Percentiles rank a stretch among this genome's conserved stretches.
These are phyloP conservation scores for Perca fluviatilis DNA, from an alignment of 2,113 vertebrate genomes.

Conservation along the genomic window DNA sequence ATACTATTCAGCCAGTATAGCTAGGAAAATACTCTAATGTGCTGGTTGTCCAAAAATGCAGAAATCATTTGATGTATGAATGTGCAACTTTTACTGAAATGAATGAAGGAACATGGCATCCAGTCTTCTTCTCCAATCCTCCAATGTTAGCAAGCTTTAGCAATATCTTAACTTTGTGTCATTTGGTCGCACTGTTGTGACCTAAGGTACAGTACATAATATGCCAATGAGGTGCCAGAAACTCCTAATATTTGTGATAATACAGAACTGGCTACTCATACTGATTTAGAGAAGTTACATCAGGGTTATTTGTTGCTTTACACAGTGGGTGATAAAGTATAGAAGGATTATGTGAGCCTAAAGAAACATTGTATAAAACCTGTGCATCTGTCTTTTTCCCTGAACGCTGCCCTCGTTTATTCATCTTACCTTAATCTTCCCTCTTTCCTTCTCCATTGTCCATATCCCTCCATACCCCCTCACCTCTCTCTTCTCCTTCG, in stretches of 20 bases:
- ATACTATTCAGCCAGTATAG: background rate
- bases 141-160: background rate
- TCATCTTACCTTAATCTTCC: slow-evolving; percentile 60
- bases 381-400: slow-evolving; percentile 12
- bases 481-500: slow-evolving; percentile 59
- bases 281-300: background rate
- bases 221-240: background rate
- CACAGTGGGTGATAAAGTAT: background rate
- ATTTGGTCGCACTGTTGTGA: background rate
- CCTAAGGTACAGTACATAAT: background rate
- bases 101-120: background rate
- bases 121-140: background rate
- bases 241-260: background rate
- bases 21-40: background rate
- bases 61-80: background rate
- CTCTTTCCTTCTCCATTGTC: slow-evolving; percentile 50
- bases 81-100: background rate
- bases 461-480: slow-evolving; percentile 22
- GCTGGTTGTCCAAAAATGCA: background rate
- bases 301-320: slow-evolving; percentile 8
- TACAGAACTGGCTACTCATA: background rate
- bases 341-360: background rate
- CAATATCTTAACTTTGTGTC: background rate
- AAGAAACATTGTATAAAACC: slow-evolving; percentile 25
- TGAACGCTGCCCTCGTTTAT: slow-evolving; percentile 35